A percentile compares a stretch with the other conserved stretches of the same genome.
Conservation (phyloP, 2,797 vertebrate species). For the Loriculus beryllinus region DNA sequence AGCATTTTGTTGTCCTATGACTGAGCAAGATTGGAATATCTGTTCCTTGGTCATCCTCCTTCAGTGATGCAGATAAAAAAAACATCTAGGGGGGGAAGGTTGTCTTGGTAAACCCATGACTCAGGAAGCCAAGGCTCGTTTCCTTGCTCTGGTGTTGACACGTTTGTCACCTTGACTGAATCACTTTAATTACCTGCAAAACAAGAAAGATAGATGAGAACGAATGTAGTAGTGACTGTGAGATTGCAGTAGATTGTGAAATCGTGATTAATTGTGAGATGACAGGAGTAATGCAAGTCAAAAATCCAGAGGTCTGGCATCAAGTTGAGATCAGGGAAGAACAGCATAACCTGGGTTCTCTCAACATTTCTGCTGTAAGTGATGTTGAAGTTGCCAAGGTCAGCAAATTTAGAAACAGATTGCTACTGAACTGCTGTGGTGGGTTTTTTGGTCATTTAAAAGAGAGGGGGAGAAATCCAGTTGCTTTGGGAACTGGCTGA, state of each 20-base stretch:
- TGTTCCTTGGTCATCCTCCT: background rate
- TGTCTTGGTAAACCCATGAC: background rate
- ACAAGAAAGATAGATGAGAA: background rate
- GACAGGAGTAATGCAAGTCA: background rate
- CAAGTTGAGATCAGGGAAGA: background rate
- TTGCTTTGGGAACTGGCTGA: background rate
- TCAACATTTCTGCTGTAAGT: background rate
- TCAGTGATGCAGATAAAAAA: background rate
- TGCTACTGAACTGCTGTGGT: background rate
- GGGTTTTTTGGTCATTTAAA: background rate
- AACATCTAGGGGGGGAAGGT: background rate
- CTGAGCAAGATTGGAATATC: background rate
- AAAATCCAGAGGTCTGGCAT: background rate
- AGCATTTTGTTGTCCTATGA: background rate
- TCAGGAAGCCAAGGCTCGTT: background rate
- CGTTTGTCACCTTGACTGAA: background rate
- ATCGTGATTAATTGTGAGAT: background rate
- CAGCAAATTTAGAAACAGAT: background rate
- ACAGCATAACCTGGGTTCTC: background rate
- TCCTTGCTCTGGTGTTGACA: background rate
- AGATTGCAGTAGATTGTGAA: constrained; percentile 1
- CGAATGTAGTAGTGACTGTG: background rate
- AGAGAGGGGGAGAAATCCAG: background rate
- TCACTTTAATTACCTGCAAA: background rate
- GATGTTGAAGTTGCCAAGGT: background rate